phyloP scores from a whole-genome alignment of 1,140 invertebrate species.

The Zaprionus africanus region DNA sequence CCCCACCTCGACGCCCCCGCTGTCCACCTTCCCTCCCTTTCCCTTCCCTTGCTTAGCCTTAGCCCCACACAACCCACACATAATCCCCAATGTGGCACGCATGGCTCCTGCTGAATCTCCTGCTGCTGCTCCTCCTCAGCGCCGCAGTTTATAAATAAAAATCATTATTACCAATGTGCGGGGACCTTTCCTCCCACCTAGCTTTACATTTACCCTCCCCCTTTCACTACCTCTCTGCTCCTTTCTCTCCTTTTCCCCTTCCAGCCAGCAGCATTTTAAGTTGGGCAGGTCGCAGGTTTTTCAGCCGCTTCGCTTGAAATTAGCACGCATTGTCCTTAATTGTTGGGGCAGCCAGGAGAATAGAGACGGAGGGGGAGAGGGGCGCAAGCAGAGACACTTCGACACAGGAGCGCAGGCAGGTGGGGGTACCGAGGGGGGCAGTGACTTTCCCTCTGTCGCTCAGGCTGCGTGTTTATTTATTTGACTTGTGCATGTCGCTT shows the following conservation, averaged over 20 bases:
- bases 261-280: conserved; percentile 13
- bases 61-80: conserved; percentile 18
- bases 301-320: conserved; percentile 68
- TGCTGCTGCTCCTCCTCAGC: conserved; percentile 3
- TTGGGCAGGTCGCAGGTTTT: conserved; percentile 25
- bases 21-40: background rate
- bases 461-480: conserved; percentile 78
- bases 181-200: background rate
- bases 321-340: conserved; percentile 79
- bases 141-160: conserved; percentile 76
- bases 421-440: background rate
- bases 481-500: conserved; percentile 82
- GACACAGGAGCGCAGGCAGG: background rate
- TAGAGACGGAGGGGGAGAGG: no score
- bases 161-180: conserved; percentile 58
- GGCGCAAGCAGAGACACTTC: background rate
- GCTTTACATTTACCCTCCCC: background rate
- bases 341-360: conserved; percentile 53
- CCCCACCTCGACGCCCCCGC: background rate
- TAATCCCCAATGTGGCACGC: conserved; percentile 57
- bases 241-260: background rate
- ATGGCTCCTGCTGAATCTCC: conserved; percentile 38
- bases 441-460: conserved; percentile 38
- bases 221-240: no score
- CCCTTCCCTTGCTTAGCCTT: background rate